Base-by-base conservation (phyloP, 1,140 invertebrate genomes). In the Papilio xuthus region DNA sequence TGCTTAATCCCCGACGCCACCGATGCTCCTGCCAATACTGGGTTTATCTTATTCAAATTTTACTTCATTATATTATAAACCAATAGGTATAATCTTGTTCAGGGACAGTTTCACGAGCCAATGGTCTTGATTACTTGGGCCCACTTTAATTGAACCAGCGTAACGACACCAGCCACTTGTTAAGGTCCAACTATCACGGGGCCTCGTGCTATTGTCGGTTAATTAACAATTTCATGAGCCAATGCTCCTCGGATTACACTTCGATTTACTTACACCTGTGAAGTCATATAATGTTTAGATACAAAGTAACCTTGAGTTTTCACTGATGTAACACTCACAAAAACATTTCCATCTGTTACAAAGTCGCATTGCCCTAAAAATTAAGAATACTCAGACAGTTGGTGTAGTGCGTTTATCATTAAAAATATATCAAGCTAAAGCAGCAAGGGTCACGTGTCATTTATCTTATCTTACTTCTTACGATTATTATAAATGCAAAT, bases 191-290 rank as follows among this genome's bases (percentile, higher is more conserved):
- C 71, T 44, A 47, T 47, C 71, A 44, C 71, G 37, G 23, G 37
- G 37, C 42, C 41, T 53, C 42, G n/a, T 73, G n/a, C 41, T n/a
- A 42, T 73, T 47, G 71, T 73, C 78, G 74, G 83, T 88, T 90
- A 89, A 90, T 90, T 88, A 89, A 89, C 88, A 86, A 88, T 90
- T 89, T 89, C 84, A 86, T 85, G 88, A 86, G 70, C 81, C 84
- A 84, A 82, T 77, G 80, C 79, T 80, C 32, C 77, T 78, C 79
- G 84, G 83, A 88, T 89, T 88, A 88, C 71, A 78, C 63, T 72
- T 69, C 79, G 73, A 84, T 84, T 84, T 78, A 78, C 83, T 83
- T 44, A 26, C 20, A 72, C 42, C 71, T 50, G 20, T 44, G 60
- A 67, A 28, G 23, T 23, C 20, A 60, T 23, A 47, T 60, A 23